These are phyloP conservation scores for Agriopis leucophaearia DNA, from an alignment of 2,888 invertebrate species.

Conservation along the genomic window DNA sequence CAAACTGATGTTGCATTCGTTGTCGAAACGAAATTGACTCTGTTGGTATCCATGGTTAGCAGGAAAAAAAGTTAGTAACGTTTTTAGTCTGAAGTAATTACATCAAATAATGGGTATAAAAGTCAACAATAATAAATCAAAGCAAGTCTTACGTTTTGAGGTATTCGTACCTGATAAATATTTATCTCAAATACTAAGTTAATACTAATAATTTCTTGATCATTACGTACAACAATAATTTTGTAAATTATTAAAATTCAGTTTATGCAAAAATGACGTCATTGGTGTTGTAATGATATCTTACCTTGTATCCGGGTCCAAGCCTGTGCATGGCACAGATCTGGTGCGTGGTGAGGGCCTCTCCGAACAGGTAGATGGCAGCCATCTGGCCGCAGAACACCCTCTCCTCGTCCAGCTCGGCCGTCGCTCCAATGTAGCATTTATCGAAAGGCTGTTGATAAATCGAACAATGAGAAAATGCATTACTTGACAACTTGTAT, in stretches of 20 bases:
- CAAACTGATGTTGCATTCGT: constrained; percentile 98
- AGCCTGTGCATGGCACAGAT: constrained; percentile 99
- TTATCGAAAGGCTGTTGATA: constrained; percentile 97
- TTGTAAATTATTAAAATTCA: background rate
- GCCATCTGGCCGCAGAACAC: constrained; percentile 99
- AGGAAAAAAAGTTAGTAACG: constrained; percentile 64
- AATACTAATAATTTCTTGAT: background rate
- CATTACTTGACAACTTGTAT: too few species aligned
- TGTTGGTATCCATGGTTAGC: constrained; percentile 84
- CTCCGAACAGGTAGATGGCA: constrained; percentile 99
- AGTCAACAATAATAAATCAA: background rate
- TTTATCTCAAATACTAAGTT: background rate
- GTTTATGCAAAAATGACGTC: background rate
- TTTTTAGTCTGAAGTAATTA: background rate
- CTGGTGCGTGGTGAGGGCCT: constrained; percentile 98
- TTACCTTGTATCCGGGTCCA: constrained; percentile 99
- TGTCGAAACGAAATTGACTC: constrained; percentile 99
- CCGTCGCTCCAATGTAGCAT: constrained; percentile 99
- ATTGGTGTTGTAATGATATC: background rate
- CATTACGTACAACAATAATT: background rate
- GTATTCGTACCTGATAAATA: background rate
- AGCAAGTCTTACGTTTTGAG: background rate
- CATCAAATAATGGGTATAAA: constrained; percentile 1
- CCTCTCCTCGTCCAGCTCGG: constrained; percentile 97
- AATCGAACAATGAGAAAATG: background rate